These are phyloP conservation scores for Shargacucullia verbasci DNA, from an alignment of 2,888 invertebrate species.

Conservation along the genomic window DNA sequence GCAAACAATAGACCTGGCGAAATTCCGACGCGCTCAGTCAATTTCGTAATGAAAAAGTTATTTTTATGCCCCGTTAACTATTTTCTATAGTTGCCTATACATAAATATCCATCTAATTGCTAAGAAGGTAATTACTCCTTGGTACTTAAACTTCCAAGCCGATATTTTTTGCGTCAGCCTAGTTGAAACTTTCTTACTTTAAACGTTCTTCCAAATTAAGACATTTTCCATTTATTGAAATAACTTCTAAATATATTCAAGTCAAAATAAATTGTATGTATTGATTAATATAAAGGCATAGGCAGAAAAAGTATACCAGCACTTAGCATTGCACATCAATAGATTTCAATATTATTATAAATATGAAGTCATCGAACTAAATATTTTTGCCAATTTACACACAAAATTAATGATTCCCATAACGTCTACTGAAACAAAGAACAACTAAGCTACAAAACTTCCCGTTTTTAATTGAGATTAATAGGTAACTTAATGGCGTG, in stretches of 20 bases:
- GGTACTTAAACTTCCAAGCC: conserved; percentile 21
- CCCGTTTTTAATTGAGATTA: conserved; percentile 38
- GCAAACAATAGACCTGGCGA: conserved; percentile 66
- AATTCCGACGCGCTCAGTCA: conserved; percentile 60
- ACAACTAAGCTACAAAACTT: conserved; percentile 14
- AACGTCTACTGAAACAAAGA: conserved; percentile 7
- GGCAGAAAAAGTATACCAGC: too few relatives aligned
- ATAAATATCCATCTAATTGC: conserved; percentile 36
- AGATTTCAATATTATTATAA: too few relatives aligned
- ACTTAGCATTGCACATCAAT: too few relatives aligned
- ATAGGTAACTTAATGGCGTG: conserved; percentile 28
- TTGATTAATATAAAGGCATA: too few relatives aligned
- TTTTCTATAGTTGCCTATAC: conserved; percentile 37
- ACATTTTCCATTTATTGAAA: too few relatives aligned
- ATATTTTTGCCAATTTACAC: too few relatives aligned
- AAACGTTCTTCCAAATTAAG: too few relatives aligned
- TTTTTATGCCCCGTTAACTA: conserved; percentile 57
- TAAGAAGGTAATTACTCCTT: conserved; percentile 35
- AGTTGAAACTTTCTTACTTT: conserved; percentile 13
- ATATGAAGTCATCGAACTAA: too few relatives aligned
- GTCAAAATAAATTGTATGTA: too few relatives aligned
- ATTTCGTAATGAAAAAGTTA: conserved; percentile 58
- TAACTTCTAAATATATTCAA: too few relatives aligned
- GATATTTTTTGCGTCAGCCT: conserved; percentile 40
- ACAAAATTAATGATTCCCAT: conserved; percentile 1